Conservation (phyloP, 2,797 vertebrate genomes). For the Sebastiscus tertius region DNA sequence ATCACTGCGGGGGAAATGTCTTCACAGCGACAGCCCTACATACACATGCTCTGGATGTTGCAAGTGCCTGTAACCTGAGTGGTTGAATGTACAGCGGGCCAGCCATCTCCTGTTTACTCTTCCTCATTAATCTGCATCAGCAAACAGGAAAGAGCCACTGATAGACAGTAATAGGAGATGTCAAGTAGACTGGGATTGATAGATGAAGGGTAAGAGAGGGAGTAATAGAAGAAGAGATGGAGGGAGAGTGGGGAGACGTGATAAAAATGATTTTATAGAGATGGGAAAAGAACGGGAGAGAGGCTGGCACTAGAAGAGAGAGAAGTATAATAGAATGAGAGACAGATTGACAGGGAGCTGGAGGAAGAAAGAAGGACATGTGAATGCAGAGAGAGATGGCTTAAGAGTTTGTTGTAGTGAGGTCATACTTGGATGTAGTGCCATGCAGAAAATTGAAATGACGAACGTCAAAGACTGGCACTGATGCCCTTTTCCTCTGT, state of each 20-base stretch:
- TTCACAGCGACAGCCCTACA: fast-evolving
- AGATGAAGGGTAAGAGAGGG: slow-evolving; percentile 27
- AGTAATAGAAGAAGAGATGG: slow-evolving; percentile 21
- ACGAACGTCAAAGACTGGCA: slow-evolving; percentile 6
- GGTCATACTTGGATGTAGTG: slow-evolving; percentile 62
- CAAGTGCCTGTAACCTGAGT: slow-evolving; percentile 37
- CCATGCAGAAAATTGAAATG: slow-evolving; percentile 17
- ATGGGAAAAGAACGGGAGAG: slow-evolving; percentile 15
- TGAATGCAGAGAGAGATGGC: slow-evolving; percentile 19
- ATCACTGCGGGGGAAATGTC: too few species aligned
- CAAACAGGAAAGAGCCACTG: slow-evolving; percentile 26
- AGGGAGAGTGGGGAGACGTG: not conserved
- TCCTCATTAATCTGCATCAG: slow-evolving; percentile 46
- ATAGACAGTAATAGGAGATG: slow-evolving; percentile 31
- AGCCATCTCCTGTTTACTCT: slow-evolving; percentile 24
- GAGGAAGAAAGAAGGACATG: slow-evolving; percentile 7
- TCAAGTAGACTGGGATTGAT: slow-evolving; percentile 9
- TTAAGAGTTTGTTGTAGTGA: slow-evolving; percentile 54
- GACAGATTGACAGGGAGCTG: slow-evolving; percentile 15
- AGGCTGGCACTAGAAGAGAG: slow-evolving; percentile 33
- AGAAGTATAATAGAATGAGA: slow-evolving; percentile 16
- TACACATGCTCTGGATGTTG: not conserved
- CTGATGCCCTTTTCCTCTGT: not conserved
- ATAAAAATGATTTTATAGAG: slow-evolving; percentile 38
- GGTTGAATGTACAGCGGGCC: slow-evolving; percentile 5